phyloP scores from a whole-genome alignment of 1,140 invertebrate species.

The Scaptomyza hsui region DNA sequence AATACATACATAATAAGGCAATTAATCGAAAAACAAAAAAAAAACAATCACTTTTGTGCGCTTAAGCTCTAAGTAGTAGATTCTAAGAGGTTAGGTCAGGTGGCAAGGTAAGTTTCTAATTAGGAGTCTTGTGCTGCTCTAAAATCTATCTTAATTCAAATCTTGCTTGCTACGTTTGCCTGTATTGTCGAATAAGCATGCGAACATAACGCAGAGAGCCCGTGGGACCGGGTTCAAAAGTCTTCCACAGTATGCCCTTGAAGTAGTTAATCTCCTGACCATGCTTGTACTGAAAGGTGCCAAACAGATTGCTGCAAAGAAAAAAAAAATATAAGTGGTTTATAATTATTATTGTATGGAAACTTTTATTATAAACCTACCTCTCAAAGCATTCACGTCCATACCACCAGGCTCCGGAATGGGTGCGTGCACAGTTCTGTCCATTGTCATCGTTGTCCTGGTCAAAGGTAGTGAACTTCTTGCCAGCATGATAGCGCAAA shows the following conservation, averaged over 20 bases:
- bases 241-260: slow-evolving; percentile 68
- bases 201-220: slow-evolving; percentile 62
- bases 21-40: background rate
- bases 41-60: slow-evolving; percentile 3
- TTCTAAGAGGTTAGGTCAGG: background rate
- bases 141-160: background rate
- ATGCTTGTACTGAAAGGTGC: slow-evolving; percentile 53
- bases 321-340: background rate
- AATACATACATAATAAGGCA: slow-evolving; percentile 1
- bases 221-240: slow-evolving; percentile 56
- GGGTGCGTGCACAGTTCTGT: slow-evolving; percentile 88
- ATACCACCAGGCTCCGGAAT: slow-evolving; percentile 88
- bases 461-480: slow-evolving; percentile 89
- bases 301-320: slow-evolving; percentile 60
- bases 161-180: slow-evolving; percentile 4
- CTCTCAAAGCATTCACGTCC: slow-evolving; percentile 82
- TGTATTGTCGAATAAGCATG: slow-evolving; percentile 62
- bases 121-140: slow-evolving; percentile 11
- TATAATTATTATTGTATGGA: too few relatives aligned
- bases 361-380: slow-evolving; percentile 13
- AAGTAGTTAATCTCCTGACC: slow-evolving; percentile 50
- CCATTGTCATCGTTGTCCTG: slow-evolving; percentile 89
- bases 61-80: background rate
- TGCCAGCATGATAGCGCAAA: slow-evolving; percentile 88
- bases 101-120: background rate